Base-by-base conservation (phyloP, 2,113 vertebrate genomes). In the Apistogramma diplotaenia region DNA sequence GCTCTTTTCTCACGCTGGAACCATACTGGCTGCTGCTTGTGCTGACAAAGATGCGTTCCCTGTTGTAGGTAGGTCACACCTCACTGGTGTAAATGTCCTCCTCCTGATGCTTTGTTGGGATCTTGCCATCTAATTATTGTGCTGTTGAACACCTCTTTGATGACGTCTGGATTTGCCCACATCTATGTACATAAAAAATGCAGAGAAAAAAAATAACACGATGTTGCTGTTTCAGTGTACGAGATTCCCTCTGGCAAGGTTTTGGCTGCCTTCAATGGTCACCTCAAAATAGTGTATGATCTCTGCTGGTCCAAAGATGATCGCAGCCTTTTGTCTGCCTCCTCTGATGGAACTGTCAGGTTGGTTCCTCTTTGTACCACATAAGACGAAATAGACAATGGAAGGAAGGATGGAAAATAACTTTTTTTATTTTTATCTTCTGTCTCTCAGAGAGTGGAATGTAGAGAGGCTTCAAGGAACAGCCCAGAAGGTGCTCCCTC, bases 331-430 rank as follows among this genome's bases (percentile, higher is more conserved):
- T 94, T 99, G 86, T 98, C 97, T 19, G 96, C 97, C 33, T 99
- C 98, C 13, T 99, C 98, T 77, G 98, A 99, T 86, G 95, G 97
- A 89, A 99, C 98, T 54, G 98, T 97, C 86, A 96, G 97, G 98
- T 99, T 72, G 58, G 72, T 74, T 54, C 27, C 12, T 33, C 56
- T 25, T 19, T 21, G 19, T 79, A 6, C 9, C 13, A 29, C 60
- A 3, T 59, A 40, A 4, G 10, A 59, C 40, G 18, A 35, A 15
- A 35, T n/a, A 27, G 9, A 35, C 33, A 35, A n/a, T n/a, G n/a
- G n/a, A n/a, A n/a, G n/a, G n/a, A n/a, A n/a, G n/a, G n/a, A n/a
- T n/a, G n/a, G n/a, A n/a, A 75, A 71, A 37, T 13, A 57, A 1
- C n/a, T 58, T 11, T 76, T 53, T 54, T 6, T 76, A 18, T 72